Conservation (phyloP, 2,797 vertebrate genomes). For the Chloroceryle amazona region DNA sequence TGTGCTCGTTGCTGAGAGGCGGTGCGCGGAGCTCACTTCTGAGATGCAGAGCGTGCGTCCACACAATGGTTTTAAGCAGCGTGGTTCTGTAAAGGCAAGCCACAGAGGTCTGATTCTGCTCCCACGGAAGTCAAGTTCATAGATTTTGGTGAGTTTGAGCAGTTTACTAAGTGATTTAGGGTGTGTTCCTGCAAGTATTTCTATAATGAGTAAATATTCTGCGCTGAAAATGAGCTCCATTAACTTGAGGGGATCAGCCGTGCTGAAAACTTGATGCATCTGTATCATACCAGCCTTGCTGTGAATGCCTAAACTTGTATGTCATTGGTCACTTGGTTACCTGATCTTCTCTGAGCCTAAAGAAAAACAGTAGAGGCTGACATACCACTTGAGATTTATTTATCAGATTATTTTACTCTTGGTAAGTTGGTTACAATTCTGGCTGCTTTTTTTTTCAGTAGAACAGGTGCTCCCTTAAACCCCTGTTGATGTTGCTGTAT, state of each 20-base stretch:
- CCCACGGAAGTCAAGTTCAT: neutral
- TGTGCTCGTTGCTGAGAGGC: rapidly evolving
- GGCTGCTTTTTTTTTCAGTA: neutral
- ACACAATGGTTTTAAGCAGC: neutral
- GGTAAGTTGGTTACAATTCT: neutral
- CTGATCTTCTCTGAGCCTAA: neutral
- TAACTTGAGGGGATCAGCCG: neutral
- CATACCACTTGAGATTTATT: neutral
- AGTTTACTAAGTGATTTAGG: neutral
- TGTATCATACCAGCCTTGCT: neutral
- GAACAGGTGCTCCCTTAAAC: neutral
- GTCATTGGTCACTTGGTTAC: neutral
- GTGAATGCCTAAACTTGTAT: neutral
- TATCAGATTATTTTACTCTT: neutral
- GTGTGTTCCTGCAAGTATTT: neutral
- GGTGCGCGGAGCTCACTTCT: neutral
- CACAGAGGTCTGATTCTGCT: neutral
- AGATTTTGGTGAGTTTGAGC: neutral
- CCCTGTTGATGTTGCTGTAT: neutral
- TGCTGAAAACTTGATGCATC: neutral
- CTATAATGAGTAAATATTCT: neutral
- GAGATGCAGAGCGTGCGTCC: neutral
- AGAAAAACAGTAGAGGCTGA: neutral
- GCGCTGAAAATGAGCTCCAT: neutral
- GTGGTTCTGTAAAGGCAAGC: neutral